These are phyloP conservation scores for Linepithema humile DNA, from an alignment of 1,140 invertebrate genomes.

Conservation along the genomic window DNA sequence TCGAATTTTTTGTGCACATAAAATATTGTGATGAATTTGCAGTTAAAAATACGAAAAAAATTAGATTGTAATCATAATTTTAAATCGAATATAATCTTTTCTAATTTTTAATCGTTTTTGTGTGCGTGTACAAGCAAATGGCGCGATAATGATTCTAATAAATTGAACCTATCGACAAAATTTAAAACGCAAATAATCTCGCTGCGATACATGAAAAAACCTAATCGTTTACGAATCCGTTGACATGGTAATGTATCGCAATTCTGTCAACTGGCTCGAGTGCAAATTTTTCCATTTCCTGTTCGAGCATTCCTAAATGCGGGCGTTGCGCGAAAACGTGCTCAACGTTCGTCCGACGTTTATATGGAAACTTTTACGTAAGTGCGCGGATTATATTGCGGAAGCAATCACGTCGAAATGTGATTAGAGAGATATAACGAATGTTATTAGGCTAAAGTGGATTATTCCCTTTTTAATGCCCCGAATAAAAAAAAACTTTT, in stretches of 20 bases:
- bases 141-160: not conserved
- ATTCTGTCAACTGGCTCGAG: not conserved
- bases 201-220: not conserved
- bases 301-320: slow-evolving; percentile 25
- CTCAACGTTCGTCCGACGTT: not conserved
- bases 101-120: too few relatives aligned
- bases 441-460: not conserved
- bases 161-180: slow-evolving; percentile 13
- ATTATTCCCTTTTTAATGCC: not conserved
- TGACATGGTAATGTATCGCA: slow-evolving; percentile 25
- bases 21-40: not conserved
- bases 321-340: not conserved
- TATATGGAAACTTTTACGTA: slow-evolving; percentile 57
- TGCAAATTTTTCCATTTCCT: not conserved
- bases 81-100: not conserved
- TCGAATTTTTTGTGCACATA: not conserved
- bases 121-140: not conserved
- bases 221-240: not conserved
- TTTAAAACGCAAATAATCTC: slow-evolving; percentile 1
- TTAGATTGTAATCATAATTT: not conserved
- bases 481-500: not conserved
- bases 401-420: not conserved
- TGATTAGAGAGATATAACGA: not conserved
- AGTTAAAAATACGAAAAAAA: not conserved
- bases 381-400: slow-evolving; percentile 10